phyloP scores from a whole-genome alignment of 1,140 invertebrate species.

The Tetragonula clypearis region DNA sequence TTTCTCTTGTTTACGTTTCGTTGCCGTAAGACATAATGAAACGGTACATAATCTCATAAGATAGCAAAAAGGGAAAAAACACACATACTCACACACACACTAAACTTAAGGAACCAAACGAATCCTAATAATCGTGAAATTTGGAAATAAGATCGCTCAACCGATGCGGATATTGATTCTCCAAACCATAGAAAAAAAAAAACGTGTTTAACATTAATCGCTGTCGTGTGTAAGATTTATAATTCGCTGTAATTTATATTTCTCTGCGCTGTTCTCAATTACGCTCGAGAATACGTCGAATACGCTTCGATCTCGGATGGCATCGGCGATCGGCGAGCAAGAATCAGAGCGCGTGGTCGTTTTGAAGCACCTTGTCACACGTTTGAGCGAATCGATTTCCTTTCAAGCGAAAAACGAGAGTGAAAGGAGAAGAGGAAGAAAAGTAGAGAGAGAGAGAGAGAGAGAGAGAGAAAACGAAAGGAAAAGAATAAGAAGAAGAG shows the following conservation, averaged over 20 bases:
- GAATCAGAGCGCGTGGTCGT: conserved; percentile 36
- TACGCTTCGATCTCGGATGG: not conserved
- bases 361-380: conserved; percentile 39
- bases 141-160: too few relatives aligned
- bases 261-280: not conserved
- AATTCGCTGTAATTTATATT: not conserved
- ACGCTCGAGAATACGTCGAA: not conserved
- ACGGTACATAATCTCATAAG: too few relatives aligned
- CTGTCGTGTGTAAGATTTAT: not conserved
- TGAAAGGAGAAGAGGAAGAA: not conserved
- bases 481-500: not conserved
- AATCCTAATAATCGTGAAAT: too few relatives aligned
- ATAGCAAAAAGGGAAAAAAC: too few relatives aligned
- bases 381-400: conserved; percentile 34
- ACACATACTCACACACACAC: too few relatives aligned
- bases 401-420: conserved; percentile 26
- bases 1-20: too few relatives aligned
- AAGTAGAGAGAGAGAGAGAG: not conserved
- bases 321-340: conserved; percentile 18
- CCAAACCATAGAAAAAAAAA: too few relatives aligned
- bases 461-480: not conserved
- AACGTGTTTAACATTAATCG: not conserved
- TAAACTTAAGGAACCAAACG: too few relatives aligned
- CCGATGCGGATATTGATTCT: too few relatives aligned
- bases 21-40: too few relatives aligned